phyloP scores from a whole-genome alignment of 2,797 vertebrate species.

The Schizothorax lantsangensis region DNA sequence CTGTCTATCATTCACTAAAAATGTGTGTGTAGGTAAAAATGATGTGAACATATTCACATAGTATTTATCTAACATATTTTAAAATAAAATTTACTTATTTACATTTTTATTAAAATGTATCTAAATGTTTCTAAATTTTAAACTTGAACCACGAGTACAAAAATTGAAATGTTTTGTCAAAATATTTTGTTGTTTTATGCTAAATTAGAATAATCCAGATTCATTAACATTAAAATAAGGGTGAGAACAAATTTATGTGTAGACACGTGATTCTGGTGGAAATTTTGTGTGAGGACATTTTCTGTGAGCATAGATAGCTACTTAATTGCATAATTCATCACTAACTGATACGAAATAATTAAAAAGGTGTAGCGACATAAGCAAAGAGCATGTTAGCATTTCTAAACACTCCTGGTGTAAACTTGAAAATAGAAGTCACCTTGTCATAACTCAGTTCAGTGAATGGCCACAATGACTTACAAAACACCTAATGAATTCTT shows the following conservation, averaged over 20 bases:
- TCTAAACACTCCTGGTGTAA: neutral
- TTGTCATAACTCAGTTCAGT: neutral
- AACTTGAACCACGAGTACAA: neutral
- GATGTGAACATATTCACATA: neutral
- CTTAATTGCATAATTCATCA: neutral
- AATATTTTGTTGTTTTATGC: neutral
- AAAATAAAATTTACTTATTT: neutral
- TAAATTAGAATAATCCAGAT: neutral
- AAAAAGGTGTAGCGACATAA: neutral
- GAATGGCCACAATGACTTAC: constrained; percentile 9
- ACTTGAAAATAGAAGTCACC: constrained; percentile 27
- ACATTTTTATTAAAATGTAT: neutral
- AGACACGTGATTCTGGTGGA: neutral
- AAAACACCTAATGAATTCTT: constrained; percentile 32
- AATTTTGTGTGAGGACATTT: neutral
- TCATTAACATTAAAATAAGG: neutral
- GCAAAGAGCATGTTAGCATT: neutral
- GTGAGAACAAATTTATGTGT: neutral
- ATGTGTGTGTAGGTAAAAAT: neutral
- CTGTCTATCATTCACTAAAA: neutral
- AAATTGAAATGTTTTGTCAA: neutral
- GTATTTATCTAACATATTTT: neutral
- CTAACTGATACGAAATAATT: neutral
- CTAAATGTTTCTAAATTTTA: neutral
- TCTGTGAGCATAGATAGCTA: neutral